phyloP scores from a whole-genome alignment of 2,888 invertebrate genomes.

The Drosophila pseudotalamancana region DNA sequence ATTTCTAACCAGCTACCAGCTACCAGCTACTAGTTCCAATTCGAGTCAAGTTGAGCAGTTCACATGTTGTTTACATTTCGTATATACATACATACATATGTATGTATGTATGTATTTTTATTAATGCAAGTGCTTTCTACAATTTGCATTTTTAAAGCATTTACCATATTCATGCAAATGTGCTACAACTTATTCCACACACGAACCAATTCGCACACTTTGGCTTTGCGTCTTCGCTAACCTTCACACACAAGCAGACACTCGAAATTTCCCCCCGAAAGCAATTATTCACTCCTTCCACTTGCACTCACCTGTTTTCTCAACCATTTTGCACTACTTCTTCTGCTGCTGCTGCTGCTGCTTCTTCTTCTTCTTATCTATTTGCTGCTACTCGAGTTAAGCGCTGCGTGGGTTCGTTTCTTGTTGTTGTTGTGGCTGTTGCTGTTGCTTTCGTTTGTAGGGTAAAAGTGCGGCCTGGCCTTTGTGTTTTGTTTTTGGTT shows the following conservation, averaged over 20 bases:
- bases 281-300: constrained; percentile 17
- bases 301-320: constrained; percentile 75
- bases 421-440: constrained; percentile 5
- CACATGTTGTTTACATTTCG: too few species aligned
- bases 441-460: constrained; percentile 54
- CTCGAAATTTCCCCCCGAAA: constrained; percentile 39
- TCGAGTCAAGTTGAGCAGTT: too few species aligned
- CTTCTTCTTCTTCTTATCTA: constrained; percentile 45
- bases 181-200: constrained; percentile 5
- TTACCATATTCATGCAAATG: constrained; percentile 6
- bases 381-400: constrained; percentile 56
- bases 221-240: constrained; percentile 18
- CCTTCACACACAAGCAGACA: constrained; percentile 26
- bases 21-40: too few species aligned
- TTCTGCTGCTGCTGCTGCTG: constrained; percentile 8
- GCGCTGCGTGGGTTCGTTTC: constrained; percentile 62
- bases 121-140: constrained; percentile 18
- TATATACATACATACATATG: too few species aligned
- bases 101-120: too few species aligned
- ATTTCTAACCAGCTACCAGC: too few species aligned
- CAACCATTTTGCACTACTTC: constrained; percentile 70
- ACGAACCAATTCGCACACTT: constrained; percentile 23
- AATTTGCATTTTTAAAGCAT: constrained; percentile 3
- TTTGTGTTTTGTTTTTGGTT: constrained; percentile 18
- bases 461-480: constrained; percentile 48